A percentile compares a stretch with the other conserved stretches of the same genome.
Conservation (phyloP, 92 coral and sea anemone species). For the Pocillopora grandis region DNA sequence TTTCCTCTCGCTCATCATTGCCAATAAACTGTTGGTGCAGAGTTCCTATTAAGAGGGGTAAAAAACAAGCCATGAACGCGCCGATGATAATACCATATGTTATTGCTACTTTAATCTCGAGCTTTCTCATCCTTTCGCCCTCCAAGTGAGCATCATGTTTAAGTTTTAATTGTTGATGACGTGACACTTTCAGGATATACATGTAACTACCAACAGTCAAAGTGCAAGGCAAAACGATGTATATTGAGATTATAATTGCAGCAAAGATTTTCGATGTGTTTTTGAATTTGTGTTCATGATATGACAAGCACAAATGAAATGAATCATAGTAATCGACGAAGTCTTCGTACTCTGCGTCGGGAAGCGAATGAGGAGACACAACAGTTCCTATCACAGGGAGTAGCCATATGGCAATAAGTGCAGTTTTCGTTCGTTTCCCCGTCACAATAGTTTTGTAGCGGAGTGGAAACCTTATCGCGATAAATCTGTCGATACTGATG, state of each 20-base stretch:
- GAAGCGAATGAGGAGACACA: conserved; percentile 46
- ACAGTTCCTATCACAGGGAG: conserved; percentile 43
- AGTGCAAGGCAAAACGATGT: conserved; percentile 48
- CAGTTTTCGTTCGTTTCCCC: conserved; percentile 26
- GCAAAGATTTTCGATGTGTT: conserved; percentile 50
- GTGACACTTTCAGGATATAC: conserved; percentile 60
- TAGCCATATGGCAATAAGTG: conserved; percentile 36
- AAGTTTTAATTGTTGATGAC: conserved; percentile 47
- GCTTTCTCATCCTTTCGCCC: conserved; percentile 29
- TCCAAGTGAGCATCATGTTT: conserved; percentile 44
- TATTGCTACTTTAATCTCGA: conserved; percentile 53
- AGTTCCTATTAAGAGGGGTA: conserved; percentile 55
- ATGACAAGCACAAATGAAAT: conserved; percentile 49
- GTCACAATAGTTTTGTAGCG: conserved; percentile 56
- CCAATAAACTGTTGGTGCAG: conserved; percentile 50
- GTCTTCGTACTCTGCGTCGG: conserved; percentile 43
- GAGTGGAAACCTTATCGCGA: conserved; percentile 61
- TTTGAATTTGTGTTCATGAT: conserved; percentile 23
- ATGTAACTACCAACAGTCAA: conserved; percentile 49
- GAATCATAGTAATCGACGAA: conserved; percentile 61
- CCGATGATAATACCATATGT: conserved; percentile 60
- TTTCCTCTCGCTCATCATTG: conserved; percentile 11
- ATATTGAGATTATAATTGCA: conserved; percentile 23
- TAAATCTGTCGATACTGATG: conserved; percentile 53
- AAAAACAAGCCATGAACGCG: conserved; percentile 51